Conservation (phyloP, 2,113 vertebrate genomes). For the Cranoglanis bouderius region DNA sequence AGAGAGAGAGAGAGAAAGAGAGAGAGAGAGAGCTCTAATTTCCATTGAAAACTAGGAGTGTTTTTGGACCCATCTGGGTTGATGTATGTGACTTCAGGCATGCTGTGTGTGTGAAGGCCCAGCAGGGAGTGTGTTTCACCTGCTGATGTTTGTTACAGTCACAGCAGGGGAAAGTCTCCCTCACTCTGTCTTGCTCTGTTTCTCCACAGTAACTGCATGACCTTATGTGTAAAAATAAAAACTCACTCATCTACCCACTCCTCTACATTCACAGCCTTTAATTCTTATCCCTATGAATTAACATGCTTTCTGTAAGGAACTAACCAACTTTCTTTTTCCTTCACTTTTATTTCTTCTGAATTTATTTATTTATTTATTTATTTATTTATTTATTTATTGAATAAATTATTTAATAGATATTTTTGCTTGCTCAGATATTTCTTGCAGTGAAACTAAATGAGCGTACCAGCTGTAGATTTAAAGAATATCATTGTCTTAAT, state of each 20-base stretch:
- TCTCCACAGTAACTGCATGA: not conserved
- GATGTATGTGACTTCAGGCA: not conserved
- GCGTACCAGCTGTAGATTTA: not conserved
- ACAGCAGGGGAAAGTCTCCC: not conserved
- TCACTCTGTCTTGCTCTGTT: not conserved
- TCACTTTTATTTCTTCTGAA: not conserved
- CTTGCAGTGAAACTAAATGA: not conserved
- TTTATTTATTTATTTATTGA: not conserved
- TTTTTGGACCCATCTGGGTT: not conserved
- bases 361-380: too few relatives aligned
- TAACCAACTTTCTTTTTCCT: not conserved
- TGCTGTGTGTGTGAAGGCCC: conserved; percentile 10
- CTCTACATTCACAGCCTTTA: not conserved
- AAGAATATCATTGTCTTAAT: not conserved
- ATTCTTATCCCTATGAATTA: not conserved
- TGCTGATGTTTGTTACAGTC: conserved; percentile 31
- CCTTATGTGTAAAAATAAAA: not conserved
- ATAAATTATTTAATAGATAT: not conserved
- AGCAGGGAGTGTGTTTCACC: conserved; percentile 6
- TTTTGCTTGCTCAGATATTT: not conserved
- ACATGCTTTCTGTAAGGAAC: not conserved
- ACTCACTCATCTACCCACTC: too few relatives aligned
- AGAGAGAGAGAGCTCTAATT: too few relatives aligned
- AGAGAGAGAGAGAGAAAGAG: too few relatives aligned
- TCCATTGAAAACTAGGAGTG: not conserved